Evolutionary conservation across 2,888 invertebrate species (phyloP), one percentile per base, ranked within the genome.

Genomic region (Clistopyga incitator): DNA sequence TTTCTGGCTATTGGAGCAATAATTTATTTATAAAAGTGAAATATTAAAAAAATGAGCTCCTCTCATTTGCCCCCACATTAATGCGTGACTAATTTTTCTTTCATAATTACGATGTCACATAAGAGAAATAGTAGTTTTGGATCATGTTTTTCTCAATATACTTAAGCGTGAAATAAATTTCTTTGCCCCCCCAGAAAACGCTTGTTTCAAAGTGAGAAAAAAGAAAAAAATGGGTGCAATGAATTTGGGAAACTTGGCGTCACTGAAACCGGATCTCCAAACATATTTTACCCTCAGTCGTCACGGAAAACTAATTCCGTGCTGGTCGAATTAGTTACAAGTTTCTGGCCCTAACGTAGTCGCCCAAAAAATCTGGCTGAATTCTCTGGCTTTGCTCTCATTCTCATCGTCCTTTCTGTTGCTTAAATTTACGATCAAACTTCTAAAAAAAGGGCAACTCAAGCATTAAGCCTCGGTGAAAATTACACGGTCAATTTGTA

Each of bases 311-410:
- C 54, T 65, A 76, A 81, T 76, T 71, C 47, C 47, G 65, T 56
- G 47, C 45, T 70, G 64, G 78, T 65, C 70, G 76, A 81, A 81
- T 76, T 64, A 29, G 76, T 79, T 76, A 71, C 82, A 82, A 71
- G 64, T 56, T 67, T 68, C 52, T 68, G 10, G 52, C 15, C 61
- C 61, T n/a, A 34, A 61, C 50, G n/a, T 6, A 23, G 47, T 23
- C 54, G 64, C 47, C 56, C 56, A 61, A 45, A 54, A 50, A 59
- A 64, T 70, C 54, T 42, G 11, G 18, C 64, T 18, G 25, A 47
- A 42, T 18, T 45, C 71, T 70, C 70, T n/a, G 64, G 64, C 45
- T 78, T 50, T 59, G 38, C 59, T 65, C 34, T 23, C 15, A 0
- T 29, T 38, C n/a, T 18, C 38, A 59, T 78, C 34, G 29, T 71